Evolutionary conservation across 2,797 vertebrate species (phyloP).

Genomic region (Alectoris magna): DNA sequence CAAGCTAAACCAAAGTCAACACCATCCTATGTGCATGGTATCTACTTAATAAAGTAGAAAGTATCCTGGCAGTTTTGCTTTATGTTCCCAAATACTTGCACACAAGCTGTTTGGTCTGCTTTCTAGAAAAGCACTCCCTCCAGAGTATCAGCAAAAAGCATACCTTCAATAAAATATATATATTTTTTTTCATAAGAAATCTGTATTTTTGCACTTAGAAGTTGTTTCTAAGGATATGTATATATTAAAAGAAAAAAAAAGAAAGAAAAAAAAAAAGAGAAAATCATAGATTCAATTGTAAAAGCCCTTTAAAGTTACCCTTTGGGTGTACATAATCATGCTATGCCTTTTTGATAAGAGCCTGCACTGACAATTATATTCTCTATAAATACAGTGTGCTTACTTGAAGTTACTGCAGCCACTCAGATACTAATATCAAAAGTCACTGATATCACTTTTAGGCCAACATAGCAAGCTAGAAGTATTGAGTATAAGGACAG

Average conservation of each 20-base stretch:
- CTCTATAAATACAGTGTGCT: not conserved
- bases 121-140: conserved; percentile 24
- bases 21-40: not conserved
- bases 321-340: not conserved
- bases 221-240: not conserved
- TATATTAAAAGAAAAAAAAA: not conserved
- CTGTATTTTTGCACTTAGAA: conserved; percentile 25
- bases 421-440: not conserved
- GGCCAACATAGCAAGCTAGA: not conserved
- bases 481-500: not conserved
- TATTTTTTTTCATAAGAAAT: not conserved
- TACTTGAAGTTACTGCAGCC: not conserved
- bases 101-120: not conserved
- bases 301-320: conserved; percentile 1
- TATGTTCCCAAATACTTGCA: not conserved
- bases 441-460: accelerated
- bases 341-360: not conserved
- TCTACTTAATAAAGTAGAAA: not conserved
- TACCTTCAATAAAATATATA: conserved; percentile 32
- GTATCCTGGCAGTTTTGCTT: not conserved
- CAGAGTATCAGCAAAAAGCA: conserved; percentile 63
- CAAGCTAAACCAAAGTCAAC: not conserved
- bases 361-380: not conserved
- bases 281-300: not conserved
- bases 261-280: not conserved